These are phyloP conservation scores for Catamblyrhynchus diadema DNA, from an alignment of 2,797 vertebrate species.

Conservation along the genomic window DNA sequence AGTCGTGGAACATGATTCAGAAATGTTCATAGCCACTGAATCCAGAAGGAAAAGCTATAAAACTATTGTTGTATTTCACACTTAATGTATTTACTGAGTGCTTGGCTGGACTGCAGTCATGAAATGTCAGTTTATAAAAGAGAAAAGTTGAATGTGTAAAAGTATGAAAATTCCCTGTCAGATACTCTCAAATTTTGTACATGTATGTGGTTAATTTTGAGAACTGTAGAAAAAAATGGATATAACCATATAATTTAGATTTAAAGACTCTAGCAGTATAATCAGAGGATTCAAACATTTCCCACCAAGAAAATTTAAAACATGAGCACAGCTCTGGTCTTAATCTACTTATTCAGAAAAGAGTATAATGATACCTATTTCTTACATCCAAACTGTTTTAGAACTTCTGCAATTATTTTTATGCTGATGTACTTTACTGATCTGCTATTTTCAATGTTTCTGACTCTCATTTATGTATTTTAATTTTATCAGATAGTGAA, in stretches of 20 bases:
- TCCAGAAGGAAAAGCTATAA: background rate
- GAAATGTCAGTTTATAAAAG: background rate
- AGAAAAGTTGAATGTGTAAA: background rate
- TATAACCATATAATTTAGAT: background rate
- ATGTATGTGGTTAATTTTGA: background rate
- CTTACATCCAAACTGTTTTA: background rate
- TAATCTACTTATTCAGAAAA: background rate
- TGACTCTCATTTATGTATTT: background rate
- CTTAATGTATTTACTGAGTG: background rate
- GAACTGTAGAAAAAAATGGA: background rate
- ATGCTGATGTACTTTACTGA: background rate
- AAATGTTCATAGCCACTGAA: background rate
- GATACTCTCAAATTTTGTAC: background rate
- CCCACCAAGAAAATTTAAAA: background rate
- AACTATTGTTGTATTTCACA: background rate
- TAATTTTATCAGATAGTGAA: conserved; percentile 69
- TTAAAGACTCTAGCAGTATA: background rate
- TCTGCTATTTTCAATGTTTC: background rate
- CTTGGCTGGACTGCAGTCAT: background rate
- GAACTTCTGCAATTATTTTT: background rate
- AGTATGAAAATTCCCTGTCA: background rate
- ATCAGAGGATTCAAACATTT: background rate
- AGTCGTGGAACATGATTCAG: background rate
- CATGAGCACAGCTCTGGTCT: background rate
- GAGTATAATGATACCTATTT: background rate